Base-by-base conservation (phyloP, 2,797 vertebrate species). In the Sebastes minor region DNA sequence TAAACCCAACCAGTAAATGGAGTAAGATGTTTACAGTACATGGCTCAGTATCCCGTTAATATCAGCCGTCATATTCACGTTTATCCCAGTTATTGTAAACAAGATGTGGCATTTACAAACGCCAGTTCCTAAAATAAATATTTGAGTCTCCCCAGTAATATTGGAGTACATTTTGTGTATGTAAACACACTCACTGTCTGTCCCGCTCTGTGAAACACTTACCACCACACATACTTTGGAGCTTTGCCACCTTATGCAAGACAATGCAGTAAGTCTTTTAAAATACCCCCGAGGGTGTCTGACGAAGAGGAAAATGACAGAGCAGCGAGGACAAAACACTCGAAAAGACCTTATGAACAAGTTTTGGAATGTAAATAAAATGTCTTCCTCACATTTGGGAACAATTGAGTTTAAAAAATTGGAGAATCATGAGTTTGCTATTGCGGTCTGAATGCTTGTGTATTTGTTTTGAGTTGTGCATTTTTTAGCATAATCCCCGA, bases 311-410 rank as follows among this genome's bases (percentile, higher is more conserved):
- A 74, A 80, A 74, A 77, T 66, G 70, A 72, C 46, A 30, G 49
- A 81, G 78, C 49, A 66, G 46, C 33, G 64, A 60, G 53, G 59
- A 1, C 61, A 84, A 77, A 73, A 30, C 49, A 13, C 5, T 61
- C 12, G 52, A 69, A 68, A 71, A 49, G 62, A 60, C 52, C 42
- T 23, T 46, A 76, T 67, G 67, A 61, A 62, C 52, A 35, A 4
- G 49, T 73, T 83, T 83, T 46, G 73, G 74, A 86, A 74, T 81
- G 68, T 71, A 22, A 84, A 80, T 57, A 79, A 63, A 79, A 63
- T 52, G 23, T 79, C 22, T 71, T 76, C 65, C 74, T 86, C 74
- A 85, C 81, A 87, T 91, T 87, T 91, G 86, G 86, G 89, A 91
- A 78, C 66, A 75, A 88, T 86, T 74, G 65, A 78, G 67, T 84